Percentiles rank a stretch among this genome's conserved stretches.
Conservation (phyloP, 2,113 vertebrate species). For the Oxyruncus cristatus region DNA sequence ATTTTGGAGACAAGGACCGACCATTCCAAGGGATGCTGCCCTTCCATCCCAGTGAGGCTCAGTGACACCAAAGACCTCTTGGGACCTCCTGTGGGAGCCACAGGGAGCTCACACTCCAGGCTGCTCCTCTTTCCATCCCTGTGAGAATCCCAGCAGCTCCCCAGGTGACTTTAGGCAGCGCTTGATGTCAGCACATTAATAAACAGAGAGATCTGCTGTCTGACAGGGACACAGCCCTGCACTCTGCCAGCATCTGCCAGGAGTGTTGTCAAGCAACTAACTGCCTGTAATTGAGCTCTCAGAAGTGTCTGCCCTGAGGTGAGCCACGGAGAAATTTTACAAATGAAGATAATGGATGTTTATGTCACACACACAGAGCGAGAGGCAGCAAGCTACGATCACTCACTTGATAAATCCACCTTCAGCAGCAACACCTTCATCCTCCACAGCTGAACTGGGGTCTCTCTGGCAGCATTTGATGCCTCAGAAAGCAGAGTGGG, state of each 20-base stretch:
- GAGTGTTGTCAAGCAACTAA: slow-evolving; percentile 47
- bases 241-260: slow-evolving; percentile 16
- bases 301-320: slow-evolving; percentile 54
- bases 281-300: slow-evolving; percentile 57
- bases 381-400: background rate
- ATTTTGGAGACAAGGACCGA: background rate
- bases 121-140: background rate
- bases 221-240: background rate
- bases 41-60: background rate
- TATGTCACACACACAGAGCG: background rate
- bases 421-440: background rate
- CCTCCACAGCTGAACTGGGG: background rate
- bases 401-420: background rate
- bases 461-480: background rate
- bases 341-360: slow-evolving; percentile 66
- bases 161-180: background rate
- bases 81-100: background rate
- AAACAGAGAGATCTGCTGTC: background rate
- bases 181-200: background rate
- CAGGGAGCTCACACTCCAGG: background rate
- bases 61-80: background rate
- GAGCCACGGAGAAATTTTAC: slow-evolving; percentile 42
- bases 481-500: background rate
- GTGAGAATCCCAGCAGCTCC: background rate
- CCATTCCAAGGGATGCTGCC: background rate